A percentile compares a stretch with the other conserved stretches of the same genome.
These are phyloP conservation scores for Athene cunicularia DNA, from an alignment of 2,113 vertebrate genomes.

Conservation along the genomic window DNA sequence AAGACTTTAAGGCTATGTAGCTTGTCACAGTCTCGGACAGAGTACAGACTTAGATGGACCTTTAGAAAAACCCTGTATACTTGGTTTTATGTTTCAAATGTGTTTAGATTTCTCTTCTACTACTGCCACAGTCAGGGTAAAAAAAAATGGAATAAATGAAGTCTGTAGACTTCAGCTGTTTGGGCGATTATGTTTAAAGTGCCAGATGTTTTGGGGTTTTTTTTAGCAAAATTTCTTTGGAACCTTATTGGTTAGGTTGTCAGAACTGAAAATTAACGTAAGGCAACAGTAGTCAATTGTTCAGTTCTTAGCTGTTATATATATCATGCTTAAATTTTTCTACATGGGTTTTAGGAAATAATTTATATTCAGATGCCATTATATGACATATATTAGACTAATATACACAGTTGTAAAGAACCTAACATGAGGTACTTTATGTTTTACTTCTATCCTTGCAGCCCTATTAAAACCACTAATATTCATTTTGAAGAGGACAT, in stretches of 20 bases:
- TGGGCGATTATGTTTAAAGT: background rate
- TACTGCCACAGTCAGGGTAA: background rate
- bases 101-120: background rate
- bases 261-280: background rate
- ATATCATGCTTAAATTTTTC: background rate
- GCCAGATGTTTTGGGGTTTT: background rate
- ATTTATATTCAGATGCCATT: background rate
- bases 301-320: background rate
- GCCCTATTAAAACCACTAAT: background rate
- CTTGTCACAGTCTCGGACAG: background rate
- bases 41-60: background rate
- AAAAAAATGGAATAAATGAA: background rate
- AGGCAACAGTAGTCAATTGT: background rate
- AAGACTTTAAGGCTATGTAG: background rate
- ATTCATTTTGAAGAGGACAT: background rate
- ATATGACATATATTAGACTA: background rate
- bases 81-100: background rate
- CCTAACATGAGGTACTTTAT: background rate
- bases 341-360: background rate
- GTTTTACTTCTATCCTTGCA: background rate
- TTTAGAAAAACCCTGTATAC: background rate
- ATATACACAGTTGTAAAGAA: background rate
- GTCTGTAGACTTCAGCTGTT: background rate
- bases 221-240: background rate
- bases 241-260: background rate